phyloP scores from a whole-genome alignment of 2,113 vertebrate species.

The Lutjanus erythropterus region DNA sequence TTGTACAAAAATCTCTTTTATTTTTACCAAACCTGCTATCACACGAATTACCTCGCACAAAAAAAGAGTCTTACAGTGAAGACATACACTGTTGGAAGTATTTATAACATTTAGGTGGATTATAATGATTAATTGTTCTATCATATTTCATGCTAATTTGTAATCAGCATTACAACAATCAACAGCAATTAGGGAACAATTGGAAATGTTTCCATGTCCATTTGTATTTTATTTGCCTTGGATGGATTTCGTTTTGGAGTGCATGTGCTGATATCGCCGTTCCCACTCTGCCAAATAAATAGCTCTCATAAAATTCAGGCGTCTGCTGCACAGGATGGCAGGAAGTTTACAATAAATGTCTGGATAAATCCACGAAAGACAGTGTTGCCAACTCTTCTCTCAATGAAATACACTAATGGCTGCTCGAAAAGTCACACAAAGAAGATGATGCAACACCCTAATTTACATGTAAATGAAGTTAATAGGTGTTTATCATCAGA shows the following conservation, averaged over 20 bases:
- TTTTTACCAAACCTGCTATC: background rate
- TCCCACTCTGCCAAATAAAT: constrained; percentile 75
- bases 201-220: constrained; percentile 59
- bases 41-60: background rate
- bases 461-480: constrained; percentile 63
- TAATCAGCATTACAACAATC: constrained; percentile 50
- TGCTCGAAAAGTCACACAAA: constrained; percentile 60
- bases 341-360: constrained; percentile 81
- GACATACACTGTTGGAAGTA: background rate
- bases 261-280: constrained; percentile 58
- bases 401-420: constrained; percentile 77
- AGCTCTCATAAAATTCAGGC: constrained; percentile 73
- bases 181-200: constrained; percentile 64
- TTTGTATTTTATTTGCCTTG: constrained; percentile 72
- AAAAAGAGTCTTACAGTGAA: background rate
- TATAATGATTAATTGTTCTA: constrained; percentile 8
- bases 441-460: constrained; percentile 38
- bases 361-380: constrained; percentile 74
- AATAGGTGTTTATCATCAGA: constrained; percentile 44
- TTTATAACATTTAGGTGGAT: constrained; percentile 5
- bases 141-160: constrained; percentile 46
- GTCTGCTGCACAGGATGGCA: constrained; percentile 75
- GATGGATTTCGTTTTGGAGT: constrained; percentile 58
- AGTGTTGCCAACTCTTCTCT: constrained; percentile 69
- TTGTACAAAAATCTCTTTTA: background rate